Evolutionary conservation across 1,140 invertebrate genomes (phyloP).

Genomic region (Solen grandis): DNA sequence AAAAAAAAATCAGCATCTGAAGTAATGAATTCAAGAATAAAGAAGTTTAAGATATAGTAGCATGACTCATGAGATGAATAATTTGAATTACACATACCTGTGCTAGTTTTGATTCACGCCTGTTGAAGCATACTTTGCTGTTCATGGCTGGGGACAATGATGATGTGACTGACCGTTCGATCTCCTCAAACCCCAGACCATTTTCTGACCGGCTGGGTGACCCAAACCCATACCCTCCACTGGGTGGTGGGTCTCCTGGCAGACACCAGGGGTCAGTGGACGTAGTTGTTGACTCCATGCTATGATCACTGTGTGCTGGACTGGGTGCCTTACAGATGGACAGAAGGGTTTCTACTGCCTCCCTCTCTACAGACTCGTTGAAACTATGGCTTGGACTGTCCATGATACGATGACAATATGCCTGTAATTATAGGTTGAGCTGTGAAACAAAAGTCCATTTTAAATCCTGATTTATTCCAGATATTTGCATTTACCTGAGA

Average conservation of each 20-base stretch:
- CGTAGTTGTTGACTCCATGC: slow-evolving; percentile 35
- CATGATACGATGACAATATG: neutral
- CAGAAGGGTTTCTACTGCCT: slow-evolving; percentile 67
- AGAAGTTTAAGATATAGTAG: too few relatives aligned
- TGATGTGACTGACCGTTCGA: neutral
- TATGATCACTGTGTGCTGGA: slow-evolving; percentile 39
- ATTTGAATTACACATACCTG: too few relatives aligned
- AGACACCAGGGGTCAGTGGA: slow-evolving; percentile 46
- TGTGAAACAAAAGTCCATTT: neutral
- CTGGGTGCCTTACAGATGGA: slow-evolving; percentile 61
- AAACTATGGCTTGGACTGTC: neutral
- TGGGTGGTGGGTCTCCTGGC: neutral
- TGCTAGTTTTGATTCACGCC: slow-evolving; percentile 62
- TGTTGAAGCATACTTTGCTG: neutral
- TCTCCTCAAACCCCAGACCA: neutral
- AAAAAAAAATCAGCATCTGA: too few relatives aligned
- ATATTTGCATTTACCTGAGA: too few relatives aligned
- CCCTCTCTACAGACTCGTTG: slow-evolving; percentile 59
- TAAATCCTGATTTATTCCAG: too few relatives aligned
- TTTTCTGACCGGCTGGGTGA: neutral
- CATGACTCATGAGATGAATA: too few relatives aligned
- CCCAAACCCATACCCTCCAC: neutral
- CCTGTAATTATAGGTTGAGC: slow-evolving; percentile 1
- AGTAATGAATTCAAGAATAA: too few relatives aligned
- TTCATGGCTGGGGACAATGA: neutral